Evolutionary conservation across 2,888 invertebrate genomes (phyloP), one percentile per base, ranked within the genome.

Genomic region (Pollenia amentaria): DNA sequence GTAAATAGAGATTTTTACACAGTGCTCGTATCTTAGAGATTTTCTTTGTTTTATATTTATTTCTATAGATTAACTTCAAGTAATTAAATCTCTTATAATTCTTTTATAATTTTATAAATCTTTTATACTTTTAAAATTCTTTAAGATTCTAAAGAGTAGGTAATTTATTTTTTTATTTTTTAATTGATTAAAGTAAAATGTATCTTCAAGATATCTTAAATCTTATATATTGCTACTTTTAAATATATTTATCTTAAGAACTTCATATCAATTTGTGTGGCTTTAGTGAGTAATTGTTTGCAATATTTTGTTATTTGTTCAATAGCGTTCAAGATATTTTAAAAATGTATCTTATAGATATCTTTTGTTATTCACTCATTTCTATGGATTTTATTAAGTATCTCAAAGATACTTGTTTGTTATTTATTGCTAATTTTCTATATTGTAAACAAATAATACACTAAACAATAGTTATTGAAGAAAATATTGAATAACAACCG

Each of bases 401-500:
- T 73, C 14, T 73, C 48, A 12, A 40, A 65, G 57, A 65, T 73
- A 40, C 10, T 38, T 79, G 29, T 40, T 64, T 55, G 2, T 16
- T 55, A 62, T 38, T 38, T 72, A 16, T 16, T 57, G 3, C 6
- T n/a, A 21, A 7, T 46, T 29, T 40, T 29, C 18, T 38, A 11
- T 64, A 64, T 42, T 55, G 21, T 77, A 44, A 53, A 60, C 21
- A 60, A 53, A 16, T 44, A 55, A 84, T 51, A 18, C 51, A 18
- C 40, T 16, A 72, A 42, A 64, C 48, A 55, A 42, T 72, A 48
- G 12, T 18, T 64, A 73, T 51, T 60, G 60, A 69, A 75, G 44
- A 42, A 73, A 65, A 64, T 67, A 67, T 73, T 73, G 44, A 78
- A 69, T 69, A 75, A 51, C 84, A 38, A 10, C 18, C 12, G 42